Evolutionary conservation across 2,113 vertebrate species (phyloP), one percentile per base, ranked within the genome.

Genomic region (Recurvirostra avosetta): DNA sequence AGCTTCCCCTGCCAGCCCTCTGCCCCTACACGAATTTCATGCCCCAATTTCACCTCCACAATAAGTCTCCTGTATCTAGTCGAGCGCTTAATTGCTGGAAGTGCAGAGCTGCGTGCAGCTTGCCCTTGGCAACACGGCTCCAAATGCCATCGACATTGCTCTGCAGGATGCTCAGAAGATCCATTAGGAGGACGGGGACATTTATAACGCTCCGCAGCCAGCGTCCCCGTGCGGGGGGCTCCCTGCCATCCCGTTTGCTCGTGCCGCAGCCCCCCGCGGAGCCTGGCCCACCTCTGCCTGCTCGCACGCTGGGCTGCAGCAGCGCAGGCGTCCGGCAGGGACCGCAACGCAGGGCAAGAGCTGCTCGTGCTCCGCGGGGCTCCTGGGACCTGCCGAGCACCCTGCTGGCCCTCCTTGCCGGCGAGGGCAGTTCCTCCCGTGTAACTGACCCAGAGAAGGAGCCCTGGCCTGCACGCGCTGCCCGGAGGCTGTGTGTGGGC

Each of bases 341-440:
- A 29, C 32, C 11, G 30, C 36, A 17, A 17, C 0, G 4, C 5
- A 8, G 45, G 36, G 15, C 22, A 4, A 8, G 61, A 12, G 59
- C 40, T 38, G 27, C 61, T 45, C 8, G 8, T 29, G 47, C 38
- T 52, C 55, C 13, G 11, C 47, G 36, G 56, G 27, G 29, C 34
- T 34, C 36, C 67, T 9, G 13, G 52, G 12, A 4, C 47, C 20
- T 7, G 4, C 49, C 2, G 2, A 10, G 66, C 7, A 2, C 40
- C 38, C 21, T n/a, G 29, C 62, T 12, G 25, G 34, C 40, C 83
- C 8, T 6, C 1, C 25, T 27, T 25, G 15, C 34, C 63, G 29
- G 0, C 30, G 9, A 11, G 70, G 76, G 26, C 61, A 6, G 0
- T 3, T 34, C 3, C 36, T 15, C 2, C 0, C 0, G 6, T 4